Percentiles rank a stretch among this genome's conserved stretches.
Evolutionary conservation across 1,140 invertebrate genomes (phyloP).

Genomic region (Penaeus vannamei): DNA sequence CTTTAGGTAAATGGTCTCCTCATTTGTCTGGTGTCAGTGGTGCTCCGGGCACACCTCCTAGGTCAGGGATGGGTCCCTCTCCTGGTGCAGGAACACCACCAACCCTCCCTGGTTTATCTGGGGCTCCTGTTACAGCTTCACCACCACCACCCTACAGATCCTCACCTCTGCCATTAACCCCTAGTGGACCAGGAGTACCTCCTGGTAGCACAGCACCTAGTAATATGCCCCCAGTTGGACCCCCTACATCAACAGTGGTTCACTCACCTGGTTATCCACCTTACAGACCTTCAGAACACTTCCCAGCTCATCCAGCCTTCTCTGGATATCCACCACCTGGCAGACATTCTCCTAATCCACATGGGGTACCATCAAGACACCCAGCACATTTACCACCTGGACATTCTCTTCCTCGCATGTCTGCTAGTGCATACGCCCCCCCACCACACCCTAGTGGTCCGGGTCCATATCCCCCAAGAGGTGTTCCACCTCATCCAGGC

Average conservation of each 20-base stretch:
- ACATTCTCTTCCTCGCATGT: constrained; percentile 45
- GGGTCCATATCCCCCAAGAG: constrained; percentile 51
- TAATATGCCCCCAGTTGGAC: constrained; percentile 54
- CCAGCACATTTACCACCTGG: constrained; percentile 50
- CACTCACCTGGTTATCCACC: constrained; percentile 53
- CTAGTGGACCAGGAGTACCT: constrained; percentile 49
- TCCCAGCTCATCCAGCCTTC: constrained; percentile 61
- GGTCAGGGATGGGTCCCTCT: constrained; percentile 46
- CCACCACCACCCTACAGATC: constrained; percentile 62
- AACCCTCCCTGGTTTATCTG: constrained; percentile 51
- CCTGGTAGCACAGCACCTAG: constrained; percentile 51
- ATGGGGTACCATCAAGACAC: constrained; percentile 49
- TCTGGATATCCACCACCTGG: constrained; percentile 54
- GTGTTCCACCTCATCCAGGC: constrained; percentile 63
- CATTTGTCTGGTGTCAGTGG: constrained; percentile 46
- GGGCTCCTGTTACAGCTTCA: constrained; percentile 57
- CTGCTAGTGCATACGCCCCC: constrained; percentile 47
- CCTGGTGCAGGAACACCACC: constrained; percentile 53
- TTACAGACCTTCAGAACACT: constrained; percentile 60
- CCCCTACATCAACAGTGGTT: constrained; percentile 56
- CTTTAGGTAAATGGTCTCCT: constrained; percentile 56
- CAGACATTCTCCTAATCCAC: constrained; percentile 61
- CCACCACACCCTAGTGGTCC: constrained; percentile 46
- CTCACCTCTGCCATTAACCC: constrained; percentile 63
- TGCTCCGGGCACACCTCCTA: constrained; percentile 47